phyloP scores from a whole-genome alignment of 2,113 vertebrate genomes.

The Albula goreensis region DNA sequence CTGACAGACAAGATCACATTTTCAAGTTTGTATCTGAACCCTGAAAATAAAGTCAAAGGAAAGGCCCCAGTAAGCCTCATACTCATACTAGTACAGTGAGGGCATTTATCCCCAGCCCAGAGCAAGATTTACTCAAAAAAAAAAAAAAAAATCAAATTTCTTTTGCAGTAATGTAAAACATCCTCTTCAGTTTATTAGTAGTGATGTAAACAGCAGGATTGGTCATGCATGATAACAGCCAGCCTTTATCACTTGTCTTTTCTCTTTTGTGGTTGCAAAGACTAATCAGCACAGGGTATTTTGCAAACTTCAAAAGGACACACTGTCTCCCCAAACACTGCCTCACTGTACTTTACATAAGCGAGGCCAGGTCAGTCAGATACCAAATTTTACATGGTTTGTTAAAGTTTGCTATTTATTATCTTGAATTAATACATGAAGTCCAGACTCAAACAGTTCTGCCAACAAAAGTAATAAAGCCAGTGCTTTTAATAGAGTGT shows the following conservation, averaged over 20 bases:
- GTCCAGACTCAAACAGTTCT: slow-evolving; percentile 27
- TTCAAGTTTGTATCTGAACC: no score
- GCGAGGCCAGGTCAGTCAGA: neutral
- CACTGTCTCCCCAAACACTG: neutral
- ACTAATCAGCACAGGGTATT: neutral
- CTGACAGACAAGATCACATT: no score
- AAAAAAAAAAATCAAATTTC: neutral
- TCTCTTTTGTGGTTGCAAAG: neutral
- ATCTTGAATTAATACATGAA: slow-evolving; percentile 28
- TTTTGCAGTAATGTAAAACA: slow-evolving; percentile 1
- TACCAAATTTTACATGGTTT: no score
- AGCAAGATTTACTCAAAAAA: no score
- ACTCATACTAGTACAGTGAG: no score
- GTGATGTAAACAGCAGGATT: neutral
- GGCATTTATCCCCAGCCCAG: no score
- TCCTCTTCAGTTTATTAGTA: neutral
- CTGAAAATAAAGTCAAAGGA: no score
- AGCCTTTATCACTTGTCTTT: neutral
- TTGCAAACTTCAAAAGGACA: neutral
- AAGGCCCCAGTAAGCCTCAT: no score
- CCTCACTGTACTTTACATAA: neutral
- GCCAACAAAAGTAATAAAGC: slow-evolving; percentile 40
- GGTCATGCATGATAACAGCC: neutral
- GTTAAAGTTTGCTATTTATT: slow-evolving; percentile 1
- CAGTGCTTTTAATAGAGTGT: slow-evolving; percentile 24